Percentiles rank a stretch among this genome's conserved stretches.
Evolutionary conservation across 2,113 vertebrate genomes (phyloP).

Genomic region (Elachura formosa): DNA sequence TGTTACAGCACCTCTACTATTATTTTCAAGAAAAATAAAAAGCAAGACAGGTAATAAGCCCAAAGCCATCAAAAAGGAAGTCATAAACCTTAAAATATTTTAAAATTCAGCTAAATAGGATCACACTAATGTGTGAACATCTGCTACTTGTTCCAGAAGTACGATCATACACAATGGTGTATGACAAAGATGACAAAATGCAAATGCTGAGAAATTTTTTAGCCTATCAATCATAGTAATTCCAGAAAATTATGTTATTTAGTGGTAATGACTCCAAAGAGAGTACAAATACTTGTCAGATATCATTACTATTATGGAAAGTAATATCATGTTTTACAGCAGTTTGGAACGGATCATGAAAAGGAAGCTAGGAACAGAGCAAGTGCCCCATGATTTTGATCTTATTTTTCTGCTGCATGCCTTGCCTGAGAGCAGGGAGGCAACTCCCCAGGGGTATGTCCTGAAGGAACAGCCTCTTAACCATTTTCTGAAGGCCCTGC

Average conservation of each 20-base stretch:
- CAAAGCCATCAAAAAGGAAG: neutral
- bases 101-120: neutral
- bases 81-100: neutral
- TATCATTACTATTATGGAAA: neutral
- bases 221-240: neutral
- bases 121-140: neutral
- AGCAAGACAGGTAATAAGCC: neutral
- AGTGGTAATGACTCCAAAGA: neutral
- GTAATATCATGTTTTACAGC: neutral
- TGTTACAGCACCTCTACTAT: neutral
- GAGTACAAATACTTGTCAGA: fast-evolving
- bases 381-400: neutral
- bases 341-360: neutral
- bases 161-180: neutral
- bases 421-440: neutral
- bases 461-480: neutral
- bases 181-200: neutral
- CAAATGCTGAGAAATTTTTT: neutral
- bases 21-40: neutral
- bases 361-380: neutral
- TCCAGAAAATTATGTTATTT: neutral
- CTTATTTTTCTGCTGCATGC: neutral
- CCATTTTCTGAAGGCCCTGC: neutral
- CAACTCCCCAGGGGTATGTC: neutral
- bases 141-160: neutral